Evolutionary conservation across 1,140 invertebrate genomes (phyloP), one percentile per base, ranked within the genome.

Genomic region (Eueides isabella): DNA sequence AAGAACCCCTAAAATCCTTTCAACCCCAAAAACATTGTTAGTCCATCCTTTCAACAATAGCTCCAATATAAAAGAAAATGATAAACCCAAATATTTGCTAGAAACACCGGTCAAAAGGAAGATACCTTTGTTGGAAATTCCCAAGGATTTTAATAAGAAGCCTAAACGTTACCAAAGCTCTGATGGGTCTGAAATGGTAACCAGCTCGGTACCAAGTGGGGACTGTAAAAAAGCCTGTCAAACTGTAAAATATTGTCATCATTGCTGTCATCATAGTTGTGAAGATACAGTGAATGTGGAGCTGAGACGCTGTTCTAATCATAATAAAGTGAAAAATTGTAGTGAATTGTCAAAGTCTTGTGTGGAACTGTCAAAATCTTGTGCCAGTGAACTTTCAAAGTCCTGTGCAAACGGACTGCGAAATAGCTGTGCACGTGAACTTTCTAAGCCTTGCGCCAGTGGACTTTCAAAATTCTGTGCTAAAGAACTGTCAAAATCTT

Each of bases 21-120:
- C 16, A 80, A 81, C 65, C 28, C 19, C 28, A 30, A 91, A 87
- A 79, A 91, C 89, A 0, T 48, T 89, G 28, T 26, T 55, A 55
- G 48, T 55, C 3, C 48, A 55, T 55, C 48, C 76, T 91, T 90
- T 87, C 29, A 77, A 68, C 31, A 80, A 78, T 62, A 14, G 12
- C 19, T 26, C n/a, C 4, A 55, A 55, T 9, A 55, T 9, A 1
- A 55, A 76, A 65, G 66, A 75, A 12, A 80, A 71, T 31, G 68
- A 84, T 38, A 80, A 81, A 77, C 76, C 75, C 30, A 89, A 86
- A 77, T 91, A 88, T 64, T 66, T 91, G 35, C 41, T 90, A 19
- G 88, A 89, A 85, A 87, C 85, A 0, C 90, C 88, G 2, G 82
- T 72, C 35, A 91, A 91, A 83, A 75, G 87, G 44, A 87, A 85